Evolutionary conservation across 2,888 invertebrate species (phyloP).

Genomic region (Synergus japonicus): DNA sequence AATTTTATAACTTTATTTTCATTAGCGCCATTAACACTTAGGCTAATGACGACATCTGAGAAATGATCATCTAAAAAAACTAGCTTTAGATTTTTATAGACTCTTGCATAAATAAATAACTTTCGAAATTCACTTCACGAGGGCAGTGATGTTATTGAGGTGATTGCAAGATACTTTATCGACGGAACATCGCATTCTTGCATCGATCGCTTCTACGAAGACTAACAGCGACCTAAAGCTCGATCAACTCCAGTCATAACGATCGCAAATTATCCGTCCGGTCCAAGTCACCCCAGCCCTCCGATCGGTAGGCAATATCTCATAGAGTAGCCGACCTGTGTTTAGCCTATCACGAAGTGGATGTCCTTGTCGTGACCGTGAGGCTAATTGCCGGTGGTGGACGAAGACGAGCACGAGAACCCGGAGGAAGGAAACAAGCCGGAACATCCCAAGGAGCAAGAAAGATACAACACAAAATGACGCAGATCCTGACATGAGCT

Average conservation of each 20-base stretch:
- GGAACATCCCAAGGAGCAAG: conserved; percentile 54
- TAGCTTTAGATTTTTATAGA: not conserved
- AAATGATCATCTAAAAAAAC: conserved; percentile 17
- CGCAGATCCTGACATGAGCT: conserved; percentile 35
- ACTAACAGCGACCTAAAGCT: conserved; percentile 47
- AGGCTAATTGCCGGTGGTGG: conserved; percentile 71
- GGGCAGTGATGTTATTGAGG: not conserved
- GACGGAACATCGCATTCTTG: conserved; percentile 22
- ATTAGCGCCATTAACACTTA: conserved; percentile 26
- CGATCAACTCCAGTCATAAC: conserved; percentile 55
- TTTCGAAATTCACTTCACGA: conserved; percentile 41
- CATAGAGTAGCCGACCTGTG: conserved; percentile 68
- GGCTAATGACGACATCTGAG: not conserved
- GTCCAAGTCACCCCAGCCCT: conserved; percentile 42
- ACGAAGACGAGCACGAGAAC: conserved; percentile 58
- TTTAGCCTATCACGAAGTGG: conserved; percentile 74
- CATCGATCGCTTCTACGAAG: conserved; percentile 28
- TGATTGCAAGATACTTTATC: conserved; percentile 11
- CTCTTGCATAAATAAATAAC: conserved; percentile 25
- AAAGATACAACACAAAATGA: conserved; percentile 18
- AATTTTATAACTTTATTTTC: conserved; percentile 14
- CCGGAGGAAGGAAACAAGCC: conserved; percentile 55
- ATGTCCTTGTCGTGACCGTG: conserved; percentile 74
- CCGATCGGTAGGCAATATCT: conserved; percentile 63
- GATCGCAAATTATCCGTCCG: conserved; percentile 68